Evolutionary conservation across 2,113 vertebrate genomes (phyloP).

Genomic region (Pseudorectes ferrugineus): DNA sequence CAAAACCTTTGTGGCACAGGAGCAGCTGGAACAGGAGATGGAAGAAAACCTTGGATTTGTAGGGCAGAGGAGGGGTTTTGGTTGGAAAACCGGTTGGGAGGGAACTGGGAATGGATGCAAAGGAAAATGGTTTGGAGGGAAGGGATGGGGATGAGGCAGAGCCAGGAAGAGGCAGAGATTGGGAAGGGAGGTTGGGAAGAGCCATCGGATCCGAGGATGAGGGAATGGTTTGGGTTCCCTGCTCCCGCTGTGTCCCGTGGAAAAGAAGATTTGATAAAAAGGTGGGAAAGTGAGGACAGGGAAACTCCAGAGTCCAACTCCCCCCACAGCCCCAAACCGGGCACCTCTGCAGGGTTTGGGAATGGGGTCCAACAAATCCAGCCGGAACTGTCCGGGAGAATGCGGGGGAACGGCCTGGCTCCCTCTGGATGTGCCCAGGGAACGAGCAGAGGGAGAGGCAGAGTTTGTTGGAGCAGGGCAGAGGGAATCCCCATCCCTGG

Average conservation of each 20-base stretch:
- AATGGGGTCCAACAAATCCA: not conserved
- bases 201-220: not conserved
- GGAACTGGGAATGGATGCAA: not conserved
- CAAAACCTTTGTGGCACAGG: not conserved
- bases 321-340: accelerated
- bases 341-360: not conserved
- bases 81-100: not conserved
- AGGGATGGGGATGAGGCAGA: not conserved
- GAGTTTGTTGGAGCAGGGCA: not conserved
- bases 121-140: not conserved
- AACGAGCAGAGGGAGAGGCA: not conserved
- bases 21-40: not conserved
- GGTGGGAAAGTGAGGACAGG: not conserved
- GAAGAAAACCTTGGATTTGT: not conserved
- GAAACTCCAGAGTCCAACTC: not conserved
- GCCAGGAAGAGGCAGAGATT: not conserved
- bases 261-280: not conserved
- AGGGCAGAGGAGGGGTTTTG: not conserved
- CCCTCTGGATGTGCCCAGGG: not conserved
- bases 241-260: accelerated
- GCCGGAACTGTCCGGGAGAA: accelerated
- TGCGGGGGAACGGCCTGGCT: not conserved
- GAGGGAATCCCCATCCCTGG: not conserved
- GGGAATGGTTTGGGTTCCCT: not conserved
- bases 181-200: not conserved